phyloP scores from a whole-genome alignment of 37 sponge, comb jelly and placozoan genomes.

The Beroe forskalii region DNA sequence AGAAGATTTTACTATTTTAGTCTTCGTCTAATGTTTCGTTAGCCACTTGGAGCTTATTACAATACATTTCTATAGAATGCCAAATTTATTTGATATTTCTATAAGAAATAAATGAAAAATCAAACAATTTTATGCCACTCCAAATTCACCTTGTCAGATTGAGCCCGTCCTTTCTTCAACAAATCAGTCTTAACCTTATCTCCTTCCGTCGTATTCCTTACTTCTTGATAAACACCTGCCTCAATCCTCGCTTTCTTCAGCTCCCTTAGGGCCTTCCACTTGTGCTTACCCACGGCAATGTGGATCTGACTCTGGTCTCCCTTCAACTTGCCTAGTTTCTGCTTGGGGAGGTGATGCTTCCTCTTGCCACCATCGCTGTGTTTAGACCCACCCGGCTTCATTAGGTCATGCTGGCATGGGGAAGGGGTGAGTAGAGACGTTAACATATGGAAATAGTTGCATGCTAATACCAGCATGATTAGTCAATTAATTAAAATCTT shows the following conservation, averaged over 20 bases:
- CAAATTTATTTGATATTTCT: no score
- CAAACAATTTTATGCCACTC: no score
- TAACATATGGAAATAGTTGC: no score
- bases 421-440: no score
- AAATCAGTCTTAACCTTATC: constrained; percentile 12
- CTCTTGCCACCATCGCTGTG: neutral
- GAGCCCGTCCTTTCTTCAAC: neutral
- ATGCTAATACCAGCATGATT: no score
- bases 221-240: constrained; percentile 30
- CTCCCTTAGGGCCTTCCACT: constrained; percentile 58
- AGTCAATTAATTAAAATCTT: no score
- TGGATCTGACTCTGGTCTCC: constrained; percentile 12
- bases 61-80: no score
- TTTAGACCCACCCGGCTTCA: neutral
- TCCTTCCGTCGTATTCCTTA: neutral
- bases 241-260: constrained; percentile 57
- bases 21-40: no score
- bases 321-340: neutral
- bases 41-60: no score
- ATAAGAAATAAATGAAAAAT: no score
- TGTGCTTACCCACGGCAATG: constrained; percentile 51
- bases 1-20: no score
- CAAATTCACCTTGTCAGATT: constrained; percentile 45
- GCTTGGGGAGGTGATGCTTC: neutral
- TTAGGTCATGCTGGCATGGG: no score